Base-by-base conservation (phyloP, 2,797 vertebrate genomes). In the Macrochelys suwanniensis region DNA sequence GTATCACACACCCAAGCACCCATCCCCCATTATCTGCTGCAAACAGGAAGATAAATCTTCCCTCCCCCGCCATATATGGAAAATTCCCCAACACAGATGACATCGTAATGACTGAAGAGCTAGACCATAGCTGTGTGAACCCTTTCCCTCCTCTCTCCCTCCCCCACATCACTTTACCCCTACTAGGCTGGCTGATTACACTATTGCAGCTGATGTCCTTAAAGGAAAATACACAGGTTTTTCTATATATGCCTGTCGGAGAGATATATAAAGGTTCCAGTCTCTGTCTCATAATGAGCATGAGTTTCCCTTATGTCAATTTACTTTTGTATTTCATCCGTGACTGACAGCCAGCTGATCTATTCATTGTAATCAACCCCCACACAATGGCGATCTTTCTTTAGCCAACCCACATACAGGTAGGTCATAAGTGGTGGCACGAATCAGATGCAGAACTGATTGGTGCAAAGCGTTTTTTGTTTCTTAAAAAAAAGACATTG, bases 351-450 rank as follows among this genome's bases (percentile, higher is more conserved):
- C 17, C 82, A 65, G 79, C 25, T 42, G 68, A 82, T 53, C 56
- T 68, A 11, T 42, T 77, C 31, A 19, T 59, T 13, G 6, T 1
- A 19, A 51, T 11, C 74, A 53, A 3, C 54, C 37, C 23, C 76
- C 5, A 45, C 42, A 65, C 80, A 87, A 84, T 11, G 15, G 82
- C 21, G 45, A 47, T 54, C 6, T 81, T n/a, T 82, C 85, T 84
- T 74, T 49, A 37, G 80, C 92, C 87, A 50, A 2, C 42, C 56
- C 26, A 42, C 80, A 82, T 11, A 74, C 31, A 42, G 25, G 4
- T 74, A 33, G n/a, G 50, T 65, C 87, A 57, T 42, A 53, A 53
- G n/a, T 7, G 50, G 79, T 25, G 56, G 89, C 83, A 90, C 81
- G 56, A 10, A 15, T 31, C 8, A 17, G 1, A 57, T 16, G 26